phyloP scores from a whole-genome alignment of 2,797 vertebrate genomes.

The Acropternis orthonyx region DNA sequence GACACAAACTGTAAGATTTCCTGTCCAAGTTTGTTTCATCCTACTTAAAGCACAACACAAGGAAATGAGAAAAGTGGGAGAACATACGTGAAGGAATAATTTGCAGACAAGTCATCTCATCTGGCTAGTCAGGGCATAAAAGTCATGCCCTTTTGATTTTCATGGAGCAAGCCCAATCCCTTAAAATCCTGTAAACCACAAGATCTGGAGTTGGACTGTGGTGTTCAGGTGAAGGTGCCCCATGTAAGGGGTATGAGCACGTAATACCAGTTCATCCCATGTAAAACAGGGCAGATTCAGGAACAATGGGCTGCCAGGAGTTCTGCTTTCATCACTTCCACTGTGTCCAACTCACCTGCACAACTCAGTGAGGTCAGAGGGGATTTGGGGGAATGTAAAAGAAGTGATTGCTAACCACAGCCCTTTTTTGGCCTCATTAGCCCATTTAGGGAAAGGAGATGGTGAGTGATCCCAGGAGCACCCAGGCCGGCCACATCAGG shows the following conservation, averaged over 20 bases:
- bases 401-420: background rate
- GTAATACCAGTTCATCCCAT: background rate
- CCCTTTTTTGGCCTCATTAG: background rate
- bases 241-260: accelerated
- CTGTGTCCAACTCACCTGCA: background rate
- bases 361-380: background rate
- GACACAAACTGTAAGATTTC: background rate
- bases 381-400: background rate
- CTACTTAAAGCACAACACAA: background rate
- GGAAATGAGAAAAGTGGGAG: background rate
- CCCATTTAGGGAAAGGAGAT: background rate
- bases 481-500: background rate
- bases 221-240: background rate
- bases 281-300: background rate
- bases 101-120: background rate
- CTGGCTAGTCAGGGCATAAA: background rate
- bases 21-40: background rate
- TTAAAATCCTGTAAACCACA: background rate
- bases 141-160: background rate
- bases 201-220: background rate
- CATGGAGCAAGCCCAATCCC: background rate
- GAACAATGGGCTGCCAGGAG: background rate
- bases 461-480: background rate
- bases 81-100: background rate
- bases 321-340: background rate